phyloP scores from a whole-genome alignment of 2,888 invertebrate species.

The Catocala sponsa region DNA sequence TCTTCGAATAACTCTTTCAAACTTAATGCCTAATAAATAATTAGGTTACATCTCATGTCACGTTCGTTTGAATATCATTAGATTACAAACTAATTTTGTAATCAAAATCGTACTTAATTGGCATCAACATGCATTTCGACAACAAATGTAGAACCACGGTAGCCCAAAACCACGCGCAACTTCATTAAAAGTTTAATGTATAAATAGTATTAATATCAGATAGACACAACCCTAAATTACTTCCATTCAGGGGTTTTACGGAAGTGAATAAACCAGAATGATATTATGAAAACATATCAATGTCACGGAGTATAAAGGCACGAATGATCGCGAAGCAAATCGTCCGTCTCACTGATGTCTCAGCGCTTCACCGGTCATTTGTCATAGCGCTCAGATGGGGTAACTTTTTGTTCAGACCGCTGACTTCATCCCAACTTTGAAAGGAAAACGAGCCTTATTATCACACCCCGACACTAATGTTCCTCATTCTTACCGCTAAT shows the following conservation, averaged over 20 bases:
- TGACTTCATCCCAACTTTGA: slow-evolving; percentile 81
- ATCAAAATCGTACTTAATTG: slow-evolving; percentile 23
- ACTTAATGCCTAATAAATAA: too few species aligned
- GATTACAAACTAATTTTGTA: slow-evolving; percentile 1
- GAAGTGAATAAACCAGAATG: slow-evolving; percentile 47
- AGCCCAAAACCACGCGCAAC: slow-evolving; percentile 7
- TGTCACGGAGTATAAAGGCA: slow-evolving; percentile 58
- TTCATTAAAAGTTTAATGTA: slow-evolving; percentile 28
- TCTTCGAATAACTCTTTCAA: background rate
- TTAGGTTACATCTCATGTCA: too few species aligned
- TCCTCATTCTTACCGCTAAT: slow-evolving; percentile 65
- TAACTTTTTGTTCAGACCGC: slow-evolving; percentile 82
- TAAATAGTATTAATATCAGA: slow-evolving; percentile 14
- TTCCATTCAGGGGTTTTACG: slow-evolving; percentile 1
- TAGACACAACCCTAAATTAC: slow-evolving; percentile 6
- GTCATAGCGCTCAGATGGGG: slow-evolving; percentile 82
- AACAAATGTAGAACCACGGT: slow-evolving; percentile 17
- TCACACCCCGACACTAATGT: slow-evolving; percentile 73
- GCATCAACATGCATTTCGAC: slow-evolving; percentile 18
- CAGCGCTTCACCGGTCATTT: slow-evolving; percentile 73
- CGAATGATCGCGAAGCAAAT: slow-evolving; percentile 79
- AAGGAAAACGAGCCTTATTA: slow-evolving; percentile 76
- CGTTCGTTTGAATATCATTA: background rate
- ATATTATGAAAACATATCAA: slow-evolving; percentile 61
- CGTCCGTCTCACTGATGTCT: slow-evolving; percentile 74